phyloP scores from a whole-genome alignment of 2,888 invertebrate species.

The Cryptus viduatorius region DNA sequence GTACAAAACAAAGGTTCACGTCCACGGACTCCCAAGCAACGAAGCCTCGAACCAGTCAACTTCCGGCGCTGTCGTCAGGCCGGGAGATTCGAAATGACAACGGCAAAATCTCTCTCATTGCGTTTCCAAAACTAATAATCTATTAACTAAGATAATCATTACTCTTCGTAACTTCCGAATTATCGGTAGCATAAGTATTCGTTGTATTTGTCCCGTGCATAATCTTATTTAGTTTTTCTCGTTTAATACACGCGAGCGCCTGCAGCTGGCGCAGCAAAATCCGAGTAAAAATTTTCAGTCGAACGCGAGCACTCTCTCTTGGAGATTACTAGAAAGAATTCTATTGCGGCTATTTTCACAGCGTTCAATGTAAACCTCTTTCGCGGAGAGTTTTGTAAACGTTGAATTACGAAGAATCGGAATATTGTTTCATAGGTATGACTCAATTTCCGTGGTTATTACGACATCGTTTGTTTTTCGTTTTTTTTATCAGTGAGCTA shows the following conservation, averaged over 20 bases:
- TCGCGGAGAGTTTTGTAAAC: conserved; percentile 15
- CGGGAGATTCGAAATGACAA: conserved; percentile 73
- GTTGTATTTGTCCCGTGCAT: background rate
- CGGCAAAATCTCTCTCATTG: background rate
- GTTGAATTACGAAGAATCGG: conserved; percentile 1
- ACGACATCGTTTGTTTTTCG: background rate
- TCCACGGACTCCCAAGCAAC: conserved; percentile 83
- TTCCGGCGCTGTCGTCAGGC: conserved; percentile 77
- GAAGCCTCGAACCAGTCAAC: conserved; percentile 82
- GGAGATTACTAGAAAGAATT: background rate
- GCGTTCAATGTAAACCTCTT: background rate
- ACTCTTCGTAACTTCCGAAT: background rate
- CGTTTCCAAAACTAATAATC: background rate
- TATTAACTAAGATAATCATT: background rate
- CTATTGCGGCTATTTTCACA: conserved; percentile 38
- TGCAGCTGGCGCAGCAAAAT: conserved; percentile 42
- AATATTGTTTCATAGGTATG: background rate
- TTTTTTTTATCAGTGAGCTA: background rate
- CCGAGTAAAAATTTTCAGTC: background rate
- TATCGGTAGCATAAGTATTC: background rate
- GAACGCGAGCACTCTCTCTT: conserved; percentile 30
- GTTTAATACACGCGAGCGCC: background rate
- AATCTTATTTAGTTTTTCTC: background rate
- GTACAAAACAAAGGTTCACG: conserved; percentile 90
- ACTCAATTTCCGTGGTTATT: conserved; percentile 17